Conservation (phyloP, 2,113 vertebrate genomes). For the Hepsetus odoe region DNA sequence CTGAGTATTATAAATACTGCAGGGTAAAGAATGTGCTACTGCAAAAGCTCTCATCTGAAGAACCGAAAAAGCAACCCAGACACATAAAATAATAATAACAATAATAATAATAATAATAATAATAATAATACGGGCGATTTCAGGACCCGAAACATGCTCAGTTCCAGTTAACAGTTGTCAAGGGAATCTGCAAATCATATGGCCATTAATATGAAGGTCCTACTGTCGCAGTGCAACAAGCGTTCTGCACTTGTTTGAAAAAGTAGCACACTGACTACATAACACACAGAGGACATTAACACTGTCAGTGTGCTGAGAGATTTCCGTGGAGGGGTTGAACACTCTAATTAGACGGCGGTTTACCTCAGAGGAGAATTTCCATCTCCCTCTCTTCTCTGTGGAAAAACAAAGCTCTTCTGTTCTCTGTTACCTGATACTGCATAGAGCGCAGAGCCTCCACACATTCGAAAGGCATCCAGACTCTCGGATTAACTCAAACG, state of each 20-base stretch:
- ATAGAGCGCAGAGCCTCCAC: background rate
- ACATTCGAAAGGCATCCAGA: background rate
- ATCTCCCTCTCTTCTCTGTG: background rate
- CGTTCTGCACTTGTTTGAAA: background rate
- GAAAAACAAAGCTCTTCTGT: constrained; percentile 74
- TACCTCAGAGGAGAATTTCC: background rate
- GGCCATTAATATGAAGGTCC: background rate
- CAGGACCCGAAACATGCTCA: background rate
- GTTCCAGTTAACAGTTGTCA: background rate
- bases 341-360: background rate
- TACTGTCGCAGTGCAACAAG: background rate
- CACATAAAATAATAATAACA: background rate
- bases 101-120: too few species aligned
- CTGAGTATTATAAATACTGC: too few species aligned
- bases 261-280: background rate
- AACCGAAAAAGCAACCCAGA: background rate
- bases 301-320: background rate
- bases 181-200: background rate
- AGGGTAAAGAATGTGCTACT: too few species aligned
- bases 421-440: constrained; percentile 66
- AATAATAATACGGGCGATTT: too few species aligned
- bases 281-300: background rate
- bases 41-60: background rate
- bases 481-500: background rate
- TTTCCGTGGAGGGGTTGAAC: background rate